Evolutionary conservation across 2,113 vertebrate genomes (phyloP), one percentile per base, ranked within the genome.

Genomic region (Pterocles gutturalis): DNA sequence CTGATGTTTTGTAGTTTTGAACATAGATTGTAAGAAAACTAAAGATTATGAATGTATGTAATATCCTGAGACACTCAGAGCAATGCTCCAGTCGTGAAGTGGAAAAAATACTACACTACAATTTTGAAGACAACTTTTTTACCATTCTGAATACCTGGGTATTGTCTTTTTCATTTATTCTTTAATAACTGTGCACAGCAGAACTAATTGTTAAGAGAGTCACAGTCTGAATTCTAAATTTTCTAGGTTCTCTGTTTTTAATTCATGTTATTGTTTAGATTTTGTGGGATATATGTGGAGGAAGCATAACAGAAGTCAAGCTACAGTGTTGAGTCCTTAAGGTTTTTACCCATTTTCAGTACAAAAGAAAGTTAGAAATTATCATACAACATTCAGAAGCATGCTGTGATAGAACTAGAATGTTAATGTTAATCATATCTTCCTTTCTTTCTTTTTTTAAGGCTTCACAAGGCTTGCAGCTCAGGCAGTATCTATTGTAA

Each of bases 401-500:
- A 51, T 65, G 72, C 93, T 93, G 65, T 78, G 92, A 86, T 83
- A 90, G 95, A 96, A 73, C 31, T 58, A 46, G 90, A 92, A 93
- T 96, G 87, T 85, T 97, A 96, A 95, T 96, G 91, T 97, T 98
- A 98, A 98, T 98, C 94, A 94, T 97, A 92, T 94, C 73, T 97
- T 98, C 93, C 96, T 98, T 98, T 97, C 95, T 97, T 98, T 97
- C 97, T 95, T 96, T 96, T 96, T 97, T 96, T 95, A 97, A 99
- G 99, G 98, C 94, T 97, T 98, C 92, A 98, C 97, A 88, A 98
- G 96, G 72, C 97, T 99, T 96, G 98, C 98, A 93, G 98, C 99
- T 97, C 99, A 99, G 97, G 99, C 98, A 88, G 95, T 99, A 72
- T 99, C 99, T 97, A 99, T 99, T 98, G 98, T 99, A 97, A 99